Evolutionary conservation across 2,113 vertebrate genomes (phyloP).

Genomic region (Myotis yumanensis): DNA sequence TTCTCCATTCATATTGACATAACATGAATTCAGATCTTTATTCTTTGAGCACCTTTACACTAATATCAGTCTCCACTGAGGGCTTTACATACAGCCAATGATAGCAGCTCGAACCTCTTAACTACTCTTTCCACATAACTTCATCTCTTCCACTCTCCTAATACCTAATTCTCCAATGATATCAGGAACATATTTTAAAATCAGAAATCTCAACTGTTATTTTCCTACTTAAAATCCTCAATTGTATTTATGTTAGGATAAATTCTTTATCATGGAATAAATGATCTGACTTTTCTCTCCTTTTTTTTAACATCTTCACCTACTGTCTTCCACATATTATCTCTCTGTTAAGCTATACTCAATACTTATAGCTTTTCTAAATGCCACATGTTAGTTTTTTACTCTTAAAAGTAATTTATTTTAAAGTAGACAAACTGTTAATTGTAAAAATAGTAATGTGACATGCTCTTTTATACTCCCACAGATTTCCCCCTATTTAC

Average conservation of each 20-base stretch:
- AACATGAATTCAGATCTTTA: neutral
- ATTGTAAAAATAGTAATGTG: neutral
- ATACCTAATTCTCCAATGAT: neutral
- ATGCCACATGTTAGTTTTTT: neutral
- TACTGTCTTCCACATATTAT: neutral
- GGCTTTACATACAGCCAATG: neutral
- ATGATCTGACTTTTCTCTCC: neutral
- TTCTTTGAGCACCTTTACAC: neutral
- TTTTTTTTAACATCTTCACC: neutral
- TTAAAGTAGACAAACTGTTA: neutral
- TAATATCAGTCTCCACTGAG: neutral
- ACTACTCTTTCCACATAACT: neutral
- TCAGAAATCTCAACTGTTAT: neutral
- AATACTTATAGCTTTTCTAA: neutral
- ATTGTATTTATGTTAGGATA: neutral
- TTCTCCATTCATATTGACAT: neutral
- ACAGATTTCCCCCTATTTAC: neutral
- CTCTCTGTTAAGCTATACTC: neutral
- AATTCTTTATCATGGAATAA: constrained; percentile 3
- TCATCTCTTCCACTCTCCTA: neutral
- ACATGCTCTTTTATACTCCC: neutral
- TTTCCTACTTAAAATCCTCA: neutral
- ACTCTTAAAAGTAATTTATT: neutral
- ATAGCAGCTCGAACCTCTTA: neutral
- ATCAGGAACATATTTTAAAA: neutral